phyloP scores from a whole-genome alignment of 2,888 invertebrate species.

The Uloborus plumipes region DNA sequence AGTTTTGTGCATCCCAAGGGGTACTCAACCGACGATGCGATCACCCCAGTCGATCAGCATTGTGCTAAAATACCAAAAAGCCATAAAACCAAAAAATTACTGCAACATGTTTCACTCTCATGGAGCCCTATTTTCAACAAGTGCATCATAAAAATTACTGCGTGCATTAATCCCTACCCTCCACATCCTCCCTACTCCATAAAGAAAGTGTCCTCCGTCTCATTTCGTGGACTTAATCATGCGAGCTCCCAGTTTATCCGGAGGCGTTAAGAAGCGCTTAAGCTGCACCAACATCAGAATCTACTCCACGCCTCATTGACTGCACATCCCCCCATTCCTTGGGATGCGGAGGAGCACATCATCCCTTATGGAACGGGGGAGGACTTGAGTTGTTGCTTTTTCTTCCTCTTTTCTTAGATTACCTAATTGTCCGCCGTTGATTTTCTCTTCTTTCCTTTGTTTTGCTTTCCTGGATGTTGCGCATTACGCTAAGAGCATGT shows the following conservation, averaged over 20 bases:
- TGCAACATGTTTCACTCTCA: background rate
- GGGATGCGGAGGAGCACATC: conserved; percentile 29
- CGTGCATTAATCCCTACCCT: conserved; percentile 33
- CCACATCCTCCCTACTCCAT: background rate
- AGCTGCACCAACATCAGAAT: conserved; percentile 46
- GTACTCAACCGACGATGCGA: too few relatives aligned
- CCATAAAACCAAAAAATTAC: background rate
- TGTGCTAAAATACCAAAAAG: background rate
- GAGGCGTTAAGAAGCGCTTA: conserved; percentile 45
- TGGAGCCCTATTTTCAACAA: background rate
- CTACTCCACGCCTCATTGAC: conserved; percentile 41
- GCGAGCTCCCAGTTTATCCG: conserved; percentile 32
- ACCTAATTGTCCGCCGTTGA: too few relatives aligned
- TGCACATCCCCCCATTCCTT: conserved; percentile 7
- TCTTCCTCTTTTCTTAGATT: too few relatives aligned
- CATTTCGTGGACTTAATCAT: conserved; percentile 51
- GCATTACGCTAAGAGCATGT: too few relatives aligned
- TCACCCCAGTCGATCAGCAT: too few relatives aligned
- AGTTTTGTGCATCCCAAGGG: too few relatives aligned
- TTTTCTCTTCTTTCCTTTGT: too few relatives aligned
- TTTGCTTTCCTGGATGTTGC: too few relatives aligned
- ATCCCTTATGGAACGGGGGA: conserved; percentile 25
- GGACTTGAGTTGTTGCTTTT: background rate
- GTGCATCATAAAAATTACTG: background rate
- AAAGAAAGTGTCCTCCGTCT: conserved; percentile 14